A percentile compares a stretch with the other conserved stretches of the same genome.
Conservation (phyloP, 2,113 vertebrate genomes). For the Gambusia affinis region DNA sequence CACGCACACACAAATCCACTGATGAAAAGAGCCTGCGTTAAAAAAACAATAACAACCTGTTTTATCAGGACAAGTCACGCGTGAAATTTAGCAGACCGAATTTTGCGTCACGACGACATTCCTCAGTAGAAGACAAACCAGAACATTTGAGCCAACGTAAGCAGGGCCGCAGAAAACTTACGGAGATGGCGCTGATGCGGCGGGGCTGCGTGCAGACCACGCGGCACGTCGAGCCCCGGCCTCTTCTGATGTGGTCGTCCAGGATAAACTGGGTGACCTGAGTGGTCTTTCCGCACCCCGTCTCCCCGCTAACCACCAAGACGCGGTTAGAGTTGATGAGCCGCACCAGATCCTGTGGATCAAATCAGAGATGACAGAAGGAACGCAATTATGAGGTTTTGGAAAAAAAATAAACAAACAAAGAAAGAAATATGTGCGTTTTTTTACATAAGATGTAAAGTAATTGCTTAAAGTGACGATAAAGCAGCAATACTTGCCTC, state of each 20-base stretch:
- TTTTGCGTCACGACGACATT: background rate
- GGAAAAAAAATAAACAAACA: background rate
- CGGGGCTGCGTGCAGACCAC: slow-evolving; percentile 95
- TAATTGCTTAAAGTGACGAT: background rate
- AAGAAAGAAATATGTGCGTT: background rate
- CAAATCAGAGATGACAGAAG: background rate
- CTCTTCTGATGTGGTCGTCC: slow-evolving; percentile 88
- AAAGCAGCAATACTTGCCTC: slow-evolving; percentile 78
- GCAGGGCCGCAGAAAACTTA: slow-evolving; percentile 69
- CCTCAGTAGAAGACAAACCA: background rate
- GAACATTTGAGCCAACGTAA: background rate
- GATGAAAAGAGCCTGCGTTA: background rate
- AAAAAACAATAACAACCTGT: background rate
- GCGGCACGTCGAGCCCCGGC: slow-evolving; percentile 88
- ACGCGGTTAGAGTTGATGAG: slow-evolving; percentile 87
- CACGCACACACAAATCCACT: background rate
- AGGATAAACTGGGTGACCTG: slow-evolving; percentile 97
- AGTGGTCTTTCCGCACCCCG: slow-evolving; percentile 97
- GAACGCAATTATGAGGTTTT: background rate
- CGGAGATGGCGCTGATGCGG: slow-evolving; percentile 96
- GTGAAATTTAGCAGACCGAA: background rate
- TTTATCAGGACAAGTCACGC: background rate
- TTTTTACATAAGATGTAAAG: background rate
- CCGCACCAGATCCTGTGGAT: slow-evolving; percentile 85
- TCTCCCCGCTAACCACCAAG: slow-evolving; percentile 95